phyloP scores from a whole-genome alignment of 30 jellyfish, hydroid and myxozoan species.

The Nemopilema nomurai region DNA sequence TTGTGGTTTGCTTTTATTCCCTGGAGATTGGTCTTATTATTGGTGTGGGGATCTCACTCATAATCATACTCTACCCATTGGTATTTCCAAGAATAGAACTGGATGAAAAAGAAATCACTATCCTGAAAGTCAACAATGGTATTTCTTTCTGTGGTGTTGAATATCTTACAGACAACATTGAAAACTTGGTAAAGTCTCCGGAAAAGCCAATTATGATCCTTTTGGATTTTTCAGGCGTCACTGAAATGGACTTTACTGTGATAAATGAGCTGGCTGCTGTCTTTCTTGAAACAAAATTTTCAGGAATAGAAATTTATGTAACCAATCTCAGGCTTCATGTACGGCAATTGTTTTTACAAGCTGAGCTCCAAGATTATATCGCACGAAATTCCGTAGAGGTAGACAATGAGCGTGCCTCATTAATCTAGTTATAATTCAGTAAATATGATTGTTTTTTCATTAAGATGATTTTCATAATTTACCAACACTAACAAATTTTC shows the following conservation, averaged over 20 bases:
- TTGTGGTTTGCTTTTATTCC: constrained; percentile 65
- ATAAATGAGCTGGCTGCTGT: constrained; percentile 52
- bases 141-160: constrained; percentile 71
- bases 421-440: not conserved
- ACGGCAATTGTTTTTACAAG: constrained; percentile 50
- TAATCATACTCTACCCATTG: constrained; percentile 54
- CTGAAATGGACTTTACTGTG: constrained; percentile 74
- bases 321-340: constrained; percentile 33
- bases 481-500: no score
- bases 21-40: constrained; percentile 70
- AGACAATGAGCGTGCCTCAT: constrained; percentile 40
- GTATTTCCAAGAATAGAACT: constrained; percentile 58
- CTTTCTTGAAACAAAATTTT: constrained; percentile 30
- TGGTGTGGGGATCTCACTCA: constrained; percentile 61
- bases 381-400: constrained; percentile 39
- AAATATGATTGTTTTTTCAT: not conserved
- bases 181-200: constrained; percentile 32
- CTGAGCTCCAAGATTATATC: constrained; percentile 53
- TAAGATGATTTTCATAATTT: no score
- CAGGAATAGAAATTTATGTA: constrained; percentile 50
- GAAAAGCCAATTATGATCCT: constrained; percentile 63
- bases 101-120: constrained; percentile 51
- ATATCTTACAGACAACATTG: constrained; percentile 40
- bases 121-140: constrained; percentile 61
- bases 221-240: constrained; percentile 70